A percentile compares a stretch with the other conserved stretches of the same genome.
phyloP scores from a whole-genome alignment of 2,797 vertebrate genomes.

The Triplophysa bombifrons region DNA sequence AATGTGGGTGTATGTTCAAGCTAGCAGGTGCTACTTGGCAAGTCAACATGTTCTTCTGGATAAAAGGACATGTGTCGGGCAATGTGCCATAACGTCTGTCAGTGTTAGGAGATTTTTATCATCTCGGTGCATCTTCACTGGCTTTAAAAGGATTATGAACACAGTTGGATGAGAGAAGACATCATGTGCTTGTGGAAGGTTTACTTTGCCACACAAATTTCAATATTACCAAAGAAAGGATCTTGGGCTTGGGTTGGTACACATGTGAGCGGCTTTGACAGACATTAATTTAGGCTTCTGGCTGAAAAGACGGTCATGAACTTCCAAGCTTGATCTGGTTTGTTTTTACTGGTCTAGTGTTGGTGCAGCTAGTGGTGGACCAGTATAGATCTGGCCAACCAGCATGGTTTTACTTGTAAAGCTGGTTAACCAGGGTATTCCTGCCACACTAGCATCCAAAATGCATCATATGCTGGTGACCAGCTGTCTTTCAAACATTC shows the following conservation, averaged over 20 bases:
- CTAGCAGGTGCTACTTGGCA: slow-evolving; percentile 8
- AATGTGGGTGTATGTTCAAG: slow-evolving; percentile 12
- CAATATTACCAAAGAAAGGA: background rate
- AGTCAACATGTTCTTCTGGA: slow-evolving; percentile 11
- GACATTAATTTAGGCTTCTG: background rate
- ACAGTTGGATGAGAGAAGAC: slow-evolving; percentile 10
- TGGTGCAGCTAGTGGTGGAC: background rate
- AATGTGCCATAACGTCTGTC: slow-evolving; percentile 37
- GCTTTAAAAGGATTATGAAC: slow-evolving; percentile 26
- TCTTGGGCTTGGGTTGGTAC: background rate
- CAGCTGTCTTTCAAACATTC: background rate
- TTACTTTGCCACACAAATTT: slow-evolving; percentile 21
- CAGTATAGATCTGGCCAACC: background rate
- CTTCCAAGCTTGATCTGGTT: background rate
- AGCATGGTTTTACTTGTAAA: background rate
- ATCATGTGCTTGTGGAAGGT: slow-evolving; percentile 26
- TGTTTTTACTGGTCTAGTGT: background rate
- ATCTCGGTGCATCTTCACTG: background rate
- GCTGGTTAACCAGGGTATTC: no score
- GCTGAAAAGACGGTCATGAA: background rate
- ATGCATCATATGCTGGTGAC: background rate
- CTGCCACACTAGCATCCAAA: background rate
- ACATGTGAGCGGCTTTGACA: background rate
- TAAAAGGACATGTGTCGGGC: slow-evolving; percentile 31
- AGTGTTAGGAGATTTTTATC: slow-evolving; percentile 21